Base-by-base conservation (phyloP, 2,888 invertebrate genomes). In the Mythimna pallens region DNA sequence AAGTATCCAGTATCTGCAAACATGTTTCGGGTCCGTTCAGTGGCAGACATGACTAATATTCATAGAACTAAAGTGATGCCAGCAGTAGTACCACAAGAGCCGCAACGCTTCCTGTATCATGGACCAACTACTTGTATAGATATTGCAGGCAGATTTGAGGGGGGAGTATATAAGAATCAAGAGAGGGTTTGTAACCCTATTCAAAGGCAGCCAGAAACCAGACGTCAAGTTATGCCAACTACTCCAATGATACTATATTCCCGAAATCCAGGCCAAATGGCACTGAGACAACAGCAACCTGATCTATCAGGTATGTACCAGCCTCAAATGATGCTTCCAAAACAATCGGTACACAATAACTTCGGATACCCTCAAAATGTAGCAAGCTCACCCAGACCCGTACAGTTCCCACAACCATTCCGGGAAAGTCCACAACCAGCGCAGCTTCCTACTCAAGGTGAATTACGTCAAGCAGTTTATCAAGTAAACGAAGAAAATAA, bases 21-120 rank as follows among this genome's bases (percentile, higher is more conserved):
- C 50, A 50, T 34, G 52, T 68, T 71, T 1, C n/a, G 54, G 25
- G 36, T 58, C 2, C 54, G 34, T n/a, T 66, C 67, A 47, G 22
- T 71, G 40, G 62, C 30, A 40, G 67, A 52, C 40, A 68, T 82
- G 64, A 67, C 78, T 30, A 71, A 82, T 43, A 54, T 82, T 65
- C 52, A 68, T 40, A 58, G 67, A 62, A 68, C 59, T 58, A 71
- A 68, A 22, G 3, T 62, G 40, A 71, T 78, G 50, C 47, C 43
- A 58, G 25, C 14, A 14, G 20, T 34, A 8, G 8, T 25, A 3
- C 34, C 52, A 4, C 61, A 22, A 54, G 22, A 17, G n/a, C 57
- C 43, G n/a, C 59, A 34, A 59, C 20, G 30, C 3, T 34, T 14
- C 3, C 55, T 10, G 66, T 70, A 57, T 52, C 12, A 61, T 3